Percentiles rank a stretch among this genome's conserved stretches.
These are phyloP conservation scores for Micrastur ruficollis DNA, from an alignment of 2,797 vertebrate species.

Conservation along the genomic window DNA sequence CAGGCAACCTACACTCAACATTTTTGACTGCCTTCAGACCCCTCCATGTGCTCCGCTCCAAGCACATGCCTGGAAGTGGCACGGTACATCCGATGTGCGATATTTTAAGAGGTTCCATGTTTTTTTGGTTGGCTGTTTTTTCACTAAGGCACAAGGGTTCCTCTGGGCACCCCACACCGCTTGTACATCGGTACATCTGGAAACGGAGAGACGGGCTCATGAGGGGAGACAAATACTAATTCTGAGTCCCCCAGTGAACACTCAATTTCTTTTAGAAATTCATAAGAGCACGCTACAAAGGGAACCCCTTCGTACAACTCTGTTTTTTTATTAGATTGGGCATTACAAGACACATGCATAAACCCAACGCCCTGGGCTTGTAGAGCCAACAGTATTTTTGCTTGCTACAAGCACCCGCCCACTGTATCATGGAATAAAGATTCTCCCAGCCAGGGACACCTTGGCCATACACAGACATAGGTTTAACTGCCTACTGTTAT, in stretches of 20 bases:
- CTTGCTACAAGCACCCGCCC: background rate
- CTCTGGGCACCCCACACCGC: background rate
- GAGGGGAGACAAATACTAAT: background rate
- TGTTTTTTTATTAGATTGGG: background rate
- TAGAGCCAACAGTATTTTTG: background rate
- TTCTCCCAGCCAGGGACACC: background rate
- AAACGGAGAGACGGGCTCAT: accelerated
- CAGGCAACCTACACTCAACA: background rate
- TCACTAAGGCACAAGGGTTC: background rate
- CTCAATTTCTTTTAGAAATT: background rate
- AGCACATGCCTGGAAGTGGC: background rate
- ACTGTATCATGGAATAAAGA: background rate
- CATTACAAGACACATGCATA: background rate
- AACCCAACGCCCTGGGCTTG: background rate
- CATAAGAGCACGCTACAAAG: background rate
- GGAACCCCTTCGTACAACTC: background rate
- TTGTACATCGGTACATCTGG: background rate
- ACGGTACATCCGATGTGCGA: accelerated
- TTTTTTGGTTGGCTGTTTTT: background rate
- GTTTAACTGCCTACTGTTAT: background rate
- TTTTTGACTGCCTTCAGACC: background rate
- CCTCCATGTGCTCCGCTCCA: background rate
- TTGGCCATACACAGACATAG: background rate
- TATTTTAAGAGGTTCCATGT: background rate
- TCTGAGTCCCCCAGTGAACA: background rate